phyloP scores from a whole-genome alignment of 2,797 vertebrate species.

The Gephyroberyx darwinii region DNA sequence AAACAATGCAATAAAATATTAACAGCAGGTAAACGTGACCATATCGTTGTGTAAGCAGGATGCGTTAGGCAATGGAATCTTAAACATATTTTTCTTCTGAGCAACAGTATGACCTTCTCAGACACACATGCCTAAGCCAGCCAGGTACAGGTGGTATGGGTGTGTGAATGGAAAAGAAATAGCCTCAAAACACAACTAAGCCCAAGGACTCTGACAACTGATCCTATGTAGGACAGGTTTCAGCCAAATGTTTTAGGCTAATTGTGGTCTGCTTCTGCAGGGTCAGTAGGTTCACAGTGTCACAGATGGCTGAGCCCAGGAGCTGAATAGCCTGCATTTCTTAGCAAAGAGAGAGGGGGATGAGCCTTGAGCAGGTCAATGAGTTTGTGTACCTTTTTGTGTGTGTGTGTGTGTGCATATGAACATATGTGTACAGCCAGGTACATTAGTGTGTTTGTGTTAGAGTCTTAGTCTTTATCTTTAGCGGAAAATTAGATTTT shows the following conservation, averaged over 20 bases:
- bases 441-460: constrained; percentile 24
- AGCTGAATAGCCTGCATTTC: constrained; percentile 59
- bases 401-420: constrained; percentile 27
- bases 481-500: constrained; percentile 18
- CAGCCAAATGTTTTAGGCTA: constrained; percentile 55
- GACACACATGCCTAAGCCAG: constrained; percentile 1
- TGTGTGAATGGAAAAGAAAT: constrained; percentile 37
- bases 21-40: not conserved
- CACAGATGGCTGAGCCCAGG: constrained; percentile 67
- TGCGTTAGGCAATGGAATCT: constrained; percentile 40
- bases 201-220: constrained; percentile 45
- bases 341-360: constrained; percentile 54
- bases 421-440: constrained; percentile 22
- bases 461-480: not conserved
- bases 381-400: constrained; percentile 61
- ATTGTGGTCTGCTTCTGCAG: constrained; percentile 57
- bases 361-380: constrained; percentile 63
- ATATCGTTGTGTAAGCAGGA: constrained; percentile 31
- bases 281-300: constrained; percentile 70
- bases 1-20: not conserved
- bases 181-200: constrained; percentile 33
- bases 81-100: constrained; percentile 13
- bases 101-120: constrained; percentile 9
- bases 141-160: not conserved
- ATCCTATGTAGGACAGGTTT: constrained; percentile 44